Base-by-base conservation (phyloP, 1,140 invertebrate species). In the Megathymus violae region DNA sequence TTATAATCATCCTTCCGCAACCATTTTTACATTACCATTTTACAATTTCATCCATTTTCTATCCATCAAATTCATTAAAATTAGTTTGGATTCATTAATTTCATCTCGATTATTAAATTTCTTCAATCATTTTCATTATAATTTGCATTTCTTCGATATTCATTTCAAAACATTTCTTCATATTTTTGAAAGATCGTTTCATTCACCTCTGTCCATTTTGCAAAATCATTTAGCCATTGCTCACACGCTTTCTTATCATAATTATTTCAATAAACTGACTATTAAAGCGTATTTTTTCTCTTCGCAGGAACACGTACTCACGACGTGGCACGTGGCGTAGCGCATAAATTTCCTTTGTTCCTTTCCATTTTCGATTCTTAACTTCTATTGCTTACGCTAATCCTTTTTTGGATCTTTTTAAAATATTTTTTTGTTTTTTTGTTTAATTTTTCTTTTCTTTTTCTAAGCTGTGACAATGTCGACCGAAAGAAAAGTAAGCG, bases 391-490 rank as follows among this genome's bases (percentile, higher is more conserved):
- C 27, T 31, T 31, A 31, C 27, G 7, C 3, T 31, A 9, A 1
- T 31, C 7, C 7, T 22, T 9, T 31, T 31, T 9, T 6, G 1
- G 1, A 31, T 7, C 7, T 31, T 4, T 31, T 31, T 31, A 4
- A 31, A 31, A 9, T 9, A 31, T 31, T 31, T 9, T 4, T 31
- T 31, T 31, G 1, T 9, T 31, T 1, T 9, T 31, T 7, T 31
- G 1, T 36, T 7, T 11, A n/a, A 11, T 36, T 36, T 11, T 36
- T 36, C 34, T 36, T n/a, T 36, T n/a, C 0, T 11, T 7, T 36
- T 36, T 36, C n/a, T n/a, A n/a, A n/a, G n/a, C n/a, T n/a, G n/a
- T n/a, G n/a, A 36, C 7, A 36, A 36, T 36, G 34, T 36, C 34
- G 1, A 11, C 4, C 7, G 34, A 36, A 36, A 36, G n/a, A 11